Percentiles rank a stretch among this genome's conserved stretches.
phyloP scores from a whole-genome alignment of 2,797 vertebrate species.

The Gambusia yucatana region DNA sequence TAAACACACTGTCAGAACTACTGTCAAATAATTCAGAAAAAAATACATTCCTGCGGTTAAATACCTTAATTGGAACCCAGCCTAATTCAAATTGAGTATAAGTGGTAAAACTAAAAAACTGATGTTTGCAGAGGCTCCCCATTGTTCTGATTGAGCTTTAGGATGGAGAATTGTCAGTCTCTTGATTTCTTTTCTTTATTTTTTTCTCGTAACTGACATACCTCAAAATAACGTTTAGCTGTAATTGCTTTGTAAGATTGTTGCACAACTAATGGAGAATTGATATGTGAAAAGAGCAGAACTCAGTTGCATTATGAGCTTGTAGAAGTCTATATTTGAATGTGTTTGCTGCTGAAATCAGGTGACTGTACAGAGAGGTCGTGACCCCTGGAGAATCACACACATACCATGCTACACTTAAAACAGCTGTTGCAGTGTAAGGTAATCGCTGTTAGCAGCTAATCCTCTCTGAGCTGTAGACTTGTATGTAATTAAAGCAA shows the following conservation, averaged over 20 bases:
- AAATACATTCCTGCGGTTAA: neutral
- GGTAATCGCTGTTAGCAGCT: slow-evolving; percentile 67
- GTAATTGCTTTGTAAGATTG: neutral
- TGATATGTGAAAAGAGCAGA: slow-evolving; percentile 27
- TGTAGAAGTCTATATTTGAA: slow-evolving; percentile 47
- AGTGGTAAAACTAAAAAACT: neutral
- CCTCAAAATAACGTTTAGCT: neutral
- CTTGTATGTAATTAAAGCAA: slow-evolving; percentile 72
- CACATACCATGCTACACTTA: slow-evolving; percentile 36
- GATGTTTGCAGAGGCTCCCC: neutral
- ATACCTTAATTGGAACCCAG: neutral
- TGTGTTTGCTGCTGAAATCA: slow-evolving; percentile 46
- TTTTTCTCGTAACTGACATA: neutral
- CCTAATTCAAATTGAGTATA: neutral
- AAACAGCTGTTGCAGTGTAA: slow-evolving; percentile 74
- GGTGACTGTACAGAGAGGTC: slow-evolving; percentile 55
- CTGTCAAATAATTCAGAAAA: neutral
- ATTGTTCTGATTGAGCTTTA: neutral
- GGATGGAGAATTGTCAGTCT: neutral
- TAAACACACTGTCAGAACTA: neutral
- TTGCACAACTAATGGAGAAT: slow-evolving; percentile 14
- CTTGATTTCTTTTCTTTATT: neutral
- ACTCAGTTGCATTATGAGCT: slow-evolving; percentile 30
- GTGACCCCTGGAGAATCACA: slow-evolving; percentile 39
- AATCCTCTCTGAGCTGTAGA: slow-evolving; percentile 60